Percentiles rank a stretch among this genome's conserved stretches.
Conservation (phyloP, 2,797 vertebrate genomes). For the Ptychobarbus kaznakovi region DNA sequence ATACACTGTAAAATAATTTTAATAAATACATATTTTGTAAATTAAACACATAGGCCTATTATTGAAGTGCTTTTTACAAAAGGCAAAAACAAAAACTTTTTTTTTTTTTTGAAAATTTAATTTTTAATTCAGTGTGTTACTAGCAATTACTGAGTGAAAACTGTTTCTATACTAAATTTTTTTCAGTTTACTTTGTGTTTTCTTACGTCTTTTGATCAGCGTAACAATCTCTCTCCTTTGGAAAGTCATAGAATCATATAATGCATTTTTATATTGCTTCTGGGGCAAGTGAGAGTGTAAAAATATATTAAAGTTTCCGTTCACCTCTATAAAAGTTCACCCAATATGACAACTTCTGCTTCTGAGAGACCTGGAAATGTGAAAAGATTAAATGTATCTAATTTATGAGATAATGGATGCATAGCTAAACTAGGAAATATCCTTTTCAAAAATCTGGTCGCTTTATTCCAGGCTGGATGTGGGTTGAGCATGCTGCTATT, state of each 20-base stretch:
- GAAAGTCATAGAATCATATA: not conserved
- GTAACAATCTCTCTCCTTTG: not conserved
- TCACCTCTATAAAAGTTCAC: not conserved
- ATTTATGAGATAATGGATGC: not conserved
- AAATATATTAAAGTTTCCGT: not conserved
- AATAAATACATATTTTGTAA: not conserved
- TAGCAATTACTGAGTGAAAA: not conserved
- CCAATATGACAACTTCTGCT: not conserved
- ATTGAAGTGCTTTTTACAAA: not conserved
- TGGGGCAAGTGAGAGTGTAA: not conserved
- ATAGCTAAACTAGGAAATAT: not conserved
- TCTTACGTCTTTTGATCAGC: not conserved
- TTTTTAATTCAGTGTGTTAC: not conserved
- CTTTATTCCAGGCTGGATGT: not conserved
- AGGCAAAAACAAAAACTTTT: no score
- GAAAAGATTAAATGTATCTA: not conserved
- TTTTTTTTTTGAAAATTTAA: not conserved
- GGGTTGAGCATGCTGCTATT: not conserved
- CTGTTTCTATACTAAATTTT: not conserved
- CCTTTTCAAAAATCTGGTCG: not conserved
- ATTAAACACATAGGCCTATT: not conserved
- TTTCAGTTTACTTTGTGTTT: not conserved
- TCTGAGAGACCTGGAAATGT: not conserved
- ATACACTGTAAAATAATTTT: not conserved
- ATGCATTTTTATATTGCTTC: no score